Conservation (phyloP, 2,113 vertebrate genomes). For the Macaca nemestrina region DNA sequence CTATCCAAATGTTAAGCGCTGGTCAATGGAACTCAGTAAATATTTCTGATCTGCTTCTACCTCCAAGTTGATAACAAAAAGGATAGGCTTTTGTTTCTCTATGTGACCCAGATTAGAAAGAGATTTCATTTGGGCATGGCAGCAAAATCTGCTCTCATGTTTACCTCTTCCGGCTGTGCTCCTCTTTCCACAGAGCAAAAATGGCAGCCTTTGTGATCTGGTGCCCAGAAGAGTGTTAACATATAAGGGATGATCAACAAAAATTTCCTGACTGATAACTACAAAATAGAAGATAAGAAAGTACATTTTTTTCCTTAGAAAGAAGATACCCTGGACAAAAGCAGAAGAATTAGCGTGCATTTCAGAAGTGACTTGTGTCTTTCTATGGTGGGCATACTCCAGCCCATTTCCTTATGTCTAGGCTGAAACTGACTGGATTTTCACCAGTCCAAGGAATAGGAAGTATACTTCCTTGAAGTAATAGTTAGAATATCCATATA, state of each 20-base stretch:
- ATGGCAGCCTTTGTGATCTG: too few species aligned
- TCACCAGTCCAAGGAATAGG: not conserved
- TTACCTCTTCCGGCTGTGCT: not conserved
- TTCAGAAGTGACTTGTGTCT: not conserved
- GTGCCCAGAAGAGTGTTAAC: not conserved
- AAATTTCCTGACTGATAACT: not conserved
- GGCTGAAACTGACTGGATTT: not conserved
- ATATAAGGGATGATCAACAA: not conserved
- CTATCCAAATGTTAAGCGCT: not conserved
- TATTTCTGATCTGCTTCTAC: not conserved
- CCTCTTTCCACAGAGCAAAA: not conserved
- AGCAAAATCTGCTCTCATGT: not conserved
- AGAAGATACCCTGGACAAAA: not conserved
- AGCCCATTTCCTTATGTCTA: not conserved
- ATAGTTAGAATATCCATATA: not conserved
- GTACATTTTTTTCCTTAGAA: not conserved
- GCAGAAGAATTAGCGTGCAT: not conserved
- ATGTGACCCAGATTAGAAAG: not conserved
- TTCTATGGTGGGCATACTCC: not conserved
- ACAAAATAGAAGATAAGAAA: not conserved
- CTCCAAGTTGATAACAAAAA: not conserved
- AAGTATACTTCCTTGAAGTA: not conserved
- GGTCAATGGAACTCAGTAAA: not conserved
- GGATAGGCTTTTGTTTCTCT: not conserved
- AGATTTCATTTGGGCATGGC: not conserved